Evolutionary conservation across 2,888 invertebrate species (phyloP), one percentile per base, ranked within the genome.

Genomic region (Tetramorium bicarinatum): DNA sequence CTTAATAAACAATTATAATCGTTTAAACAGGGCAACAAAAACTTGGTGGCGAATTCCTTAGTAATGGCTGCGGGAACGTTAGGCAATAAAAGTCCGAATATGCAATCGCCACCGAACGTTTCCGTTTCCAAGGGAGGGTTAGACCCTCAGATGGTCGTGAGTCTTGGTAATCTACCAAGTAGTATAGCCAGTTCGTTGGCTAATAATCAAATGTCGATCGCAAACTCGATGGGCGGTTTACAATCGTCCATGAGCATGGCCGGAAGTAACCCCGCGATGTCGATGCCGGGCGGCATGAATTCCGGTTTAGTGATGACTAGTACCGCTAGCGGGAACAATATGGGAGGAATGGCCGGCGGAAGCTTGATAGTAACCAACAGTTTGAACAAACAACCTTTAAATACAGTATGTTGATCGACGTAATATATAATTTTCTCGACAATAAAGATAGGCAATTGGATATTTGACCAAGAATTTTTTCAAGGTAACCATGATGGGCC

Each of bases 101-200:
- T 98, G 94, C 98, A 98, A 95, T 98, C 98, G 80, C 98, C 98
- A 83, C 98, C 98, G 69, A 98, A 98, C 93, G 97, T 97, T 91
- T 97, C 97, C 89, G 97, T 97, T 87, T 97, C 97, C 90, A 96
- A 96, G 95, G 91, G 94, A 90, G 96, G 66, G 18, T 47, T 96
- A 90, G 96, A 97, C 92, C 96, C 96, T 59, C 94, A 95, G 83
- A 95, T 95, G 95, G 95, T 95, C 44, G 96, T 97, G 94, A 97
- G 97, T 86, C 92, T 96, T 88, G 95, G 96, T 85, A 96, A 94
- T 93, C 93, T 96, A 91, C 95, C 96, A 83, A 96, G 96, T 85
- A 95, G 95, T 91, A 96, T 96, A 92, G 95, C 96, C 74, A 96
- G 95, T 92, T 96, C 95, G 77, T 91, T 95, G 86, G 94, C 95